A percentile compares a stretch with the other conserved stretches of the same genome.
phyloP scores from a whole-genome alignment of 1,140 invertebrate genomes.

The Meloidogyne exigua region DNA sequence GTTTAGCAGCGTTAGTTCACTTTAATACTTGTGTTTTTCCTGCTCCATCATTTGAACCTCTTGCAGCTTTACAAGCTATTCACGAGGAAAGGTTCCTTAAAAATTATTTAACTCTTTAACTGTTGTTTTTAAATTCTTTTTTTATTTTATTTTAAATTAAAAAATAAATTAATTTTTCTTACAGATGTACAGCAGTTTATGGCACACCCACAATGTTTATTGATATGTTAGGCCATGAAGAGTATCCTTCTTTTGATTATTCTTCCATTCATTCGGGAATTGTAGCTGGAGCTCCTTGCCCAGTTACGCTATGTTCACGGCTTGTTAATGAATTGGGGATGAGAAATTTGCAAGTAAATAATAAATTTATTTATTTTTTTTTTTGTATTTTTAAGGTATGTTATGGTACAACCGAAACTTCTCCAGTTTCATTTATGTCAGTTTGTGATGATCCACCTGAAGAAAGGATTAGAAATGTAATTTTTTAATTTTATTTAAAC shows the following conservation, averaged over 20 bases:
- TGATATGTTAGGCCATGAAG: conserved; percentile 71
- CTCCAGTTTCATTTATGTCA: conserved; percentile 69
- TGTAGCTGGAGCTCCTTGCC: conserved; percentile 76
- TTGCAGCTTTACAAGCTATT: conserved; percentile 68
- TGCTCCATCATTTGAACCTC: conserved; percentile 72
- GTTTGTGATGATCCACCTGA: conserved; percentile 71
- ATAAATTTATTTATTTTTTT: conserved; percentile 42
- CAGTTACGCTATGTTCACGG: conserved; percentile 70
- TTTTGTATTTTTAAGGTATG: conserved; percentile 70
- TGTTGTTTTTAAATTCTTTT: too few species aligned
- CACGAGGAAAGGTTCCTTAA: conserved; percentile 51
- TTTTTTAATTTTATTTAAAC: not conserved
- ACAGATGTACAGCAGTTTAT: conserved; percentile 75
- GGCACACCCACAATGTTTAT: conserved; percentile 93
- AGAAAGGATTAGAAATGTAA: conserved; percentile 71
- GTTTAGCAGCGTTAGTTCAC: conserved; percentile 70
- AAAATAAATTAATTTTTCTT: too few species aligned
- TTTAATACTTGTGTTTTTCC: conserved; percentile 76
- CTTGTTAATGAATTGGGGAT: conserved; percentile 59
- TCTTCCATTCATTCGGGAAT: conserved; percentile 64
- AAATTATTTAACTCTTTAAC: too few species aligned
- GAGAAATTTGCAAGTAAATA: conserved; percentile 37
- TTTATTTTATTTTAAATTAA: not conserved
- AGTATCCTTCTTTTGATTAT: conserved; percentile 55
- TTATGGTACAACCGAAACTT: conserved; percentile 84